A percentile compares a stretch with the other conserved stretches of the same genome.
Evolutionary conservation across 1,140 invertebrate species (phyloP).

Genomic region (Helicorthomorpha holstii): DNA sequence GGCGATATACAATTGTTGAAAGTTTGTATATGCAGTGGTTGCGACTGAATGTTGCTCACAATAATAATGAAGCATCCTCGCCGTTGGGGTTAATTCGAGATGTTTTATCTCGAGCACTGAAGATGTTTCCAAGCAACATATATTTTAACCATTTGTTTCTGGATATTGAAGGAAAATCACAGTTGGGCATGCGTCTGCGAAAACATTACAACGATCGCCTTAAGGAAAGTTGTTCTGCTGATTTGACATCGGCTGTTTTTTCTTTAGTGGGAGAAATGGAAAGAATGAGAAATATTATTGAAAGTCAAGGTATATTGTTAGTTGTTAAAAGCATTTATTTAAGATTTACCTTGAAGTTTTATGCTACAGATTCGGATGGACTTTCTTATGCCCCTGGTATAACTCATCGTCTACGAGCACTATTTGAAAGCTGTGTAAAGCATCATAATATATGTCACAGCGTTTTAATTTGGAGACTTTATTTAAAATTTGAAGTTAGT

Average conservation of each 20-base stretch:
- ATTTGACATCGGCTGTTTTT: neutral
- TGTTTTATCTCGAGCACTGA: neutral
- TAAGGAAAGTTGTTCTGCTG: neutral
- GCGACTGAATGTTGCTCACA: neutral
- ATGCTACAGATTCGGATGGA: neutral
- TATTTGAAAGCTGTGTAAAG: slow-evolving; percentile 19
- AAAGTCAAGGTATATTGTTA: too few species aligned
- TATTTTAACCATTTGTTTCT: neutral
- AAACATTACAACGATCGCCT: neutral
- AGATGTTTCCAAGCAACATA: neutral
- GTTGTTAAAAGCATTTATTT: too few species aligned
- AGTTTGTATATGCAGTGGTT: neutral
- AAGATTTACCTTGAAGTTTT: too few species aligned
- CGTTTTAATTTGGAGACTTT: slow-evolving; percentile 25
- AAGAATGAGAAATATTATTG: too few species aligned
- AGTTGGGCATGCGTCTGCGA: neutral
- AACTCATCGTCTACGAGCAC: slow-evolving; percentile 18
- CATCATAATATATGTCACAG: slow-evolving; percentile 15
- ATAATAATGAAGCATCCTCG: neutral
- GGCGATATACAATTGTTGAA: neutral
- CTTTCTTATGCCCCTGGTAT: too few species aligned
- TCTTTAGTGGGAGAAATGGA: neutral
- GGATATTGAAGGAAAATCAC: slow-evolving; percentile 2
- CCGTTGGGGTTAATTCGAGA: neutral
- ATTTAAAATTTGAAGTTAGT: slow-evolving; percentile 13